phyloP scores from a whole-genome alignment of 2,113 vertebrate genomes.

The Cochlearius cochlearius region DNA sequence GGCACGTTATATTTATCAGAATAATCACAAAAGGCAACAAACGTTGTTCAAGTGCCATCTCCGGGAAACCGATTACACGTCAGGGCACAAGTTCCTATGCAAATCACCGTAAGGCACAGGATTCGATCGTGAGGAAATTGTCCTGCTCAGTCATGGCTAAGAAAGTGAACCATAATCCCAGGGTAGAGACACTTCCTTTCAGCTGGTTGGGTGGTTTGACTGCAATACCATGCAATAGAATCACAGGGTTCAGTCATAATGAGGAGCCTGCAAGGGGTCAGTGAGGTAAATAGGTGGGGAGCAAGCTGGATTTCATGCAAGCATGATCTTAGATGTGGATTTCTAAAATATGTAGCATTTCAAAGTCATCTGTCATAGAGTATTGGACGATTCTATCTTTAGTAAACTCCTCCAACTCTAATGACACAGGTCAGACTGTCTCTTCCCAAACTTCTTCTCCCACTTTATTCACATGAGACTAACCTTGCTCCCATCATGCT shows the following conservation, averaged over 20 bases:
- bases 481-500: neutral
- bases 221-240: neutral
- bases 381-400: neutral
- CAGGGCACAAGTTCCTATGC: conserved; percentile 57
- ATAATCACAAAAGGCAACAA: neutral
- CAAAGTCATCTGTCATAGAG: neutral
- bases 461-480: neutral
- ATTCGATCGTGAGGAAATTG: neutral
- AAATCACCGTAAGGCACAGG: neutral
- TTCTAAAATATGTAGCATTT: neutral
- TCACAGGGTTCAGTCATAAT: neutral
- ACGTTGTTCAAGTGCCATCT: conserved; percentile 57
- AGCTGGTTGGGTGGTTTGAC: neutral
- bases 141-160: neutral
- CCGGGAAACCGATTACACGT: conserved; percentile 61
- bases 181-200: neutral
- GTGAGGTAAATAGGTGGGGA: neutral
- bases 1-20: conserved; percentile 29
- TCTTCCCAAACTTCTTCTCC: neutral
- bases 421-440: neutral
- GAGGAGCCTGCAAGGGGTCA: neutral
- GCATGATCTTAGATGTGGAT: neutral
- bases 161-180: neutral
- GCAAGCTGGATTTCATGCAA: neutral
- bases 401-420: neutral